Evolutionary conservation across 2,113 vertebrate genomes (phyloP).

Genomic region (Parotia lawesii): DNA sequence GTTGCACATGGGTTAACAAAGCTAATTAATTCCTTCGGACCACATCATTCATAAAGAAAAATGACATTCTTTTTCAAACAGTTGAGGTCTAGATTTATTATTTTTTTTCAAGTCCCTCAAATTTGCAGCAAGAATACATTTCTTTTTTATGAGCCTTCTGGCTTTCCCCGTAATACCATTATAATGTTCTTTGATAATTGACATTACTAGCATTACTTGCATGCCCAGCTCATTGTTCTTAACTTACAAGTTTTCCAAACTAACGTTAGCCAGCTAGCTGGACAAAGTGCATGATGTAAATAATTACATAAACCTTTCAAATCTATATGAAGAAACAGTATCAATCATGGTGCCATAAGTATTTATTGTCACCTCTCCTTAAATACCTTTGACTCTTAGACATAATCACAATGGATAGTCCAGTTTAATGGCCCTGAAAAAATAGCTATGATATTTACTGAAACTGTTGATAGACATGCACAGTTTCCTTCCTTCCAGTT

Average conservation of each 20-base stretch:
- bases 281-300: not conserved
- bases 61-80: not conserved
- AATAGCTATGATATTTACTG: not conserved
- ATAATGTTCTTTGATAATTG: not conserved
- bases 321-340: not conserved
- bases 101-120: not conserved
- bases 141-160: conserved; percentile 17
- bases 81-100: not conserved
- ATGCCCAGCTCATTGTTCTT: not conserved
- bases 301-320: not conserved
- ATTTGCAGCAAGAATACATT: not conserved
- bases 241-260: not conserved
- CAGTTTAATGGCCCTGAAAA: not conserved
- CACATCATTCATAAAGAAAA: not conserved
- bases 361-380: not conserved
- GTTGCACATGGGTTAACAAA: not conserved
- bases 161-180: not conserved
- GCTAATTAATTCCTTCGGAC: conserved; percentile 15
- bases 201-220: not conserved
- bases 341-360: not conserved
- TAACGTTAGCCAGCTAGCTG: not conserved
- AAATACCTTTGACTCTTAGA: not conserved
- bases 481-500: not conserved
- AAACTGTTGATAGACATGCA: not conserved
- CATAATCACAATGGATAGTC: not conserved